A percentile compares a stretch with the other conserved stretches of the same genome.
phyloP scores from a whole-genome alignment of 1,140 invertebrate genomes.

The Halesus radiatus region DNA sequence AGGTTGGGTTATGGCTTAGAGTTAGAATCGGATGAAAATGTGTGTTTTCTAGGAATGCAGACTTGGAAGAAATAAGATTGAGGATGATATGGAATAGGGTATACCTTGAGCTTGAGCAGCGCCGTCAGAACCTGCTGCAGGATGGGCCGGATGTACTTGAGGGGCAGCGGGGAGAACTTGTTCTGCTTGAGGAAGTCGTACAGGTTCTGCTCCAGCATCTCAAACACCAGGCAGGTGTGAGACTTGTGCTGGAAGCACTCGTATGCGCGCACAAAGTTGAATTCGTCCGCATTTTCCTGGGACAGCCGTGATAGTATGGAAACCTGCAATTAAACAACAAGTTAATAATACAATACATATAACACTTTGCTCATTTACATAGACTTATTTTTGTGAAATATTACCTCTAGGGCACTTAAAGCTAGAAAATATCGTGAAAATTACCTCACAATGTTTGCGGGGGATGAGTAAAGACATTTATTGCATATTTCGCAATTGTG shows the following conservation, averaged over 20 bases:
- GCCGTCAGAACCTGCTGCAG: conserved; percentile 99
- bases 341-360: too few species aligned
- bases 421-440: too few species aligned
- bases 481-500: too few species aligned
- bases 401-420: too few species aligned
- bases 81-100: too few species aligned
- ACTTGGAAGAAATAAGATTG: not conserved
- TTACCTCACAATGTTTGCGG: too few species aligned
- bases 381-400: too few species aligned
- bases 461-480: too few species aligned
- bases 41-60: too few species aligned
- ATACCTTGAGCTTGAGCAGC: conserved; percentile 95
- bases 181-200: conserved; percentile 99
- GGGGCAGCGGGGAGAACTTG: conserved; percentile 97
- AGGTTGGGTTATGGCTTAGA: not conserved
- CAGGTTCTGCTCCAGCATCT: conserved; percentile 99
- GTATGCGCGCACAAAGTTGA: conserved; percentile 99
- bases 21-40: not conserved
- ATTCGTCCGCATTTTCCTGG: conserved; percentile 99
- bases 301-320: conserved; percentile 97
- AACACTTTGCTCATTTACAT: too few species aligned
- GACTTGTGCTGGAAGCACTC: conserved; percentile 99
- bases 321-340: conserved; percentile 71
- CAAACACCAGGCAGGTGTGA: conserved; percentile 99
- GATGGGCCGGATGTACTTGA: conserved; percentile 98